Conservation (phyloP, 2,888 invertebrate species). For the Micoletzkya japonica region DNA sequence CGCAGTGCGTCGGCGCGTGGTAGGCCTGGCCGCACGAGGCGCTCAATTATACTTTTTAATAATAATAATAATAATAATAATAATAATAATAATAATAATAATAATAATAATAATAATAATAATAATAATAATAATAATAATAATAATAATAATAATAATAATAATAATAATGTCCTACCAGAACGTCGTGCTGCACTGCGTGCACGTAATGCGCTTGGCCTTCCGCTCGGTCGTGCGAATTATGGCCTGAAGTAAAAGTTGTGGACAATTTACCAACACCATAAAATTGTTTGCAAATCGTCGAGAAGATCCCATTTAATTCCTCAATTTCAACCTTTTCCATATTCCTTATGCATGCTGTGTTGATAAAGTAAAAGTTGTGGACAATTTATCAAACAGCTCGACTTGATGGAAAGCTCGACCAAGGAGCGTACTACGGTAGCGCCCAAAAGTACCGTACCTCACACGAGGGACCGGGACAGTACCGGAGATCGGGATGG, state of each 20-base stretch:
- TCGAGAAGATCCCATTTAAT: no score
- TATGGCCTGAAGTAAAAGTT: slow-evolving; percentile 70
- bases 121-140: neutral
- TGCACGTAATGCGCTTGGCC: slow-evolving; percentile 85
- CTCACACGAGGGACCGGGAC: slow-evolving; percentile 89
- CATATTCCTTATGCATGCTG: no score
- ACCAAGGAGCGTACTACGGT: no score
- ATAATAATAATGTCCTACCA: slow-evolving; percentile 71
- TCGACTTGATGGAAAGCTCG: no score
- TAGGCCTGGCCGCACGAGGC: slow-evolving; percentile 93
- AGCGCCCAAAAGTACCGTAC: no score
- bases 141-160: neutral
- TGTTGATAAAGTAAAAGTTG: no score
- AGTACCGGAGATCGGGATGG: slow-evolving; percentile 75
- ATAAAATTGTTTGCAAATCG: no score
- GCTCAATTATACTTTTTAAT: slow-evolving; percentile 32
- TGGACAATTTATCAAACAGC: no score
- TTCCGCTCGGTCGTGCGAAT: slow-evolving; percentile 74
- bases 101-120: neutral
- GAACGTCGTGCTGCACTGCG: slow-evolving; percentile 83
- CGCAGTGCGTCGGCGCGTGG: slow-evolving; percentile 96
- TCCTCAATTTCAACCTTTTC: no score
- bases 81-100: no score
- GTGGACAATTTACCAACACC: no score
- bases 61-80: neutral